Evolutionary conservation across 2,888 invertebrate species (phyloP).

Genomic region (Stenodema calcarata): DNA sequence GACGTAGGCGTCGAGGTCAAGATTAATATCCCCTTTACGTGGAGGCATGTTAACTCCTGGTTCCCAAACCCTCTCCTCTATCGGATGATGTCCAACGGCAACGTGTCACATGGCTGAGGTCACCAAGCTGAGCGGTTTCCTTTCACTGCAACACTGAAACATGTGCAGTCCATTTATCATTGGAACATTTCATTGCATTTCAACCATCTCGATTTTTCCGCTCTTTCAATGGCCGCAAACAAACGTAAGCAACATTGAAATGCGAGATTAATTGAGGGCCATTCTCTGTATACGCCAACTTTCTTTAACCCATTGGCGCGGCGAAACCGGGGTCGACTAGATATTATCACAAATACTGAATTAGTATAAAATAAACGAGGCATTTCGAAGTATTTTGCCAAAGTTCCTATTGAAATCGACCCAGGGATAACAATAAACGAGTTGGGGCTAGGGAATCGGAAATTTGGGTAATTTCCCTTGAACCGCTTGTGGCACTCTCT

Average conservation of each 20-base stretch:
- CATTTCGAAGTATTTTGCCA: neutral
- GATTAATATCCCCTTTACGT: slow-evolving; percentile 29
- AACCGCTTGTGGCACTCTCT: neutral
- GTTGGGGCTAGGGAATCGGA: neutral
- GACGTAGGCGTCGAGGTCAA: slow-evolving; percentile 14
- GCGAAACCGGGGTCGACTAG: too few relatives aligned
- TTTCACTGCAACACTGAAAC: neutral
- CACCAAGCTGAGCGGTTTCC: neutral
- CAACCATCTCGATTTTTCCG: too few relatives aligned
- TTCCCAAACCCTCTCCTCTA: neutral
- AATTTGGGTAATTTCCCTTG: neutral
- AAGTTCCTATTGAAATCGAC: neutral
- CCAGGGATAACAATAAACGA: neutral
- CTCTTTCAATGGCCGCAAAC: too few relatives aligned
- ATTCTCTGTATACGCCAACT: too few relatives aligned
- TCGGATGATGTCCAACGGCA: neutral
- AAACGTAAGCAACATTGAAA: too few relatives aligned
- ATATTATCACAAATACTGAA: too few relatives aligned
- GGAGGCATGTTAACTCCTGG: neutral
- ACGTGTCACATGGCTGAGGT: neutral
- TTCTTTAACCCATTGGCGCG: too few relatives aligned
- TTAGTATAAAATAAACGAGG: too few relatives aligned
- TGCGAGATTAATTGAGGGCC: too few relatives aligned
- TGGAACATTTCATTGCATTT: neutral
- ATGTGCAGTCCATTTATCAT: neutral